A percentile compares a stretch with the other conserved stretches of the same genome.
Conservation (phyloP, 1,140 invertebrate genomes). For the Nymphalis io region DNA sequence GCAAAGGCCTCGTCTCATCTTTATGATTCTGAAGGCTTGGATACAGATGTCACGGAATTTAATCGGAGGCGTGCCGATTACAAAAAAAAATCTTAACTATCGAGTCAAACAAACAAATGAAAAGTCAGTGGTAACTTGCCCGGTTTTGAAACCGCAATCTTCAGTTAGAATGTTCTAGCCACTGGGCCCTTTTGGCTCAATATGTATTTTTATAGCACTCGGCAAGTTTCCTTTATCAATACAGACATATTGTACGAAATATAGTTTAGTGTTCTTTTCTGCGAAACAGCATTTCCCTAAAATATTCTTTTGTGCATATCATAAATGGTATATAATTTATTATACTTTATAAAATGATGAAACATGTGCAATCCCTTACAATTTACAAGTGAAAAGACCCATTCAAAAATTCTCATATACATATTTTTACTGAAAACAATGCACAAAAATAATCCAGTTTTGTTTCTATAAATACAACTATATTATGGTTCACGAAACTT, state of each 20-base stretch:
- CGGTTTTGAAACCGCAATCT: no score
- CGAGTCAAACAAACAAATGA: no score
- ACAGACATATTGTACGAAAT: slow-evolving; percentile 1
- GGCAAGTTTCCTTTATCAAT: no score
- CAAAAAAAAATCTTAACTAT: no score
- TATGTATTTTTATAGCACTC: background rate
- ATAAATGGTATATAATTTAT: slow-evolving; percentile 26
- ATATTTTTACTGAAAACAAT: slow-evolving; percentile 23
- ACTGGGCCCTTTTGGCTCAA: no score
- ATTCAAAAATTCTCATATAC: slow-evolving; percentile 27
- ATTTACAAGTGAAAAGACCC: slow-evolving; percentile 26
- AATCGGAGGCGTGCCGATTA: no score
- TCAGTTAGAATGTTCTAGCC: no score
- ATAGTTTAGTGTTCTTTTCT: slow-evolving; percentile 23
- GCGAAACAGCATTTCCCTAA: slow-evolving; percentile 14
- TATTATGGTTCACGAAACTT: background rate
- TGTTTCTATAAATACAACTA: background rate
- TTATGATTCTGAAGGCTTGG: no score
- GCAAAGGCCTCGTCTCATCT: no score
- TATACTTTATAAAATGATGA: slow-evolving; percentile 13
- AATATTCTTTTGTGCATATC: slow-evolving; percentile 21
- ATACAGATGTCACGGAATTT: no score
- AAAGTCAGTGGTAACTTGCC: no score
- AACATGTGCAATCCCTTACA: slow-evolving; percentile 23
- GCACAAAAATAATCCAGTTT: background rate